Percentiles rank a stretch among this genome's conserved stretches.
Evolutionary conservation across 2,797 vertebrate genomes (phyloP).

Genomic region (Bovichtus variegatus): DNA sequence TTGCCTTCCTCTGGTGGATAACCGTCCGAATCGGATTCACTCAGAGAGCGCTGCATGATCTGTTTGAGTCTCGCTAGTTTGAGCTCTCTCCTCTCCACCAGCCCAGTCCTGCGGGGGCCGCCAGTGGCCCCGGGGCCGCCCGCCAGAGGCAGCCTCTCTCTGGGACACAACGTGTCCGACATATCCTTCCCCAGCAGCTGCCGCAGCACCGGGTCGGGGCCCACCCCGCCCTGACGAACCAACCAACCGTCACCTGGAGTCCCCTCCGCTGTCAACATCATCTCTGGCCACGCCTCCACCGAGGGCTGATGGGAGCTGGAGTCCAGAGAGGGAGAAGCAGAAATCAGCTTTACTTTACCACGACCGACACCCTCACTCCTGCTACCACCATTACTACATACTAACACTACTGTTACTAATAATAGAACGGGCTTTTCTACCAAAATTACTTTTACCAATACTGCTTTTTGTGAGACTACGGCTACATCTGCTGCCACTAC

Average conservation of each 20-base stretch:
- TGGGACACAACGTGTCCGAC: slow-evolving; percentile 87
- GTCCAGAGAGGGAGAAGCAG: slow-evolving; percentile 48
- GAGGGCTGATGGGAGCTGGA: slow-evolving; percentile 90
- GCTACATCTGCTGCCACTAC: background rate
- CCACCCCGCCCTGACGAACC: slow-evolving; percentile 90
- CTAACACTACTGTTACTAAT: background rate
- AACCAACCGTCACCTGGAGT: slow-evolving; percentile 81
- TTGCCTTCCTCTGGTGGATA: slow-evolving; percentile 91
- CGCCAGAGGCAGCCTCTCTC: slow-evolving; percentile 86
- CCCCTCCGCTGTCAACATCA: slow-evolving; percentile 84
- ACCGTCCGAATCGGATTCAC: slow-evolving; percentile 93
- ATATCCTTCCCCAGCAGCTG: slow-evolving; percentile 93
- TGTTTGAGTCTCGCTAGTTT: slow-evolving; percentile 93
- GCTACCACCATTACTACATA: background rate
- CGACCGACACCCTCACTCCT: background rate
- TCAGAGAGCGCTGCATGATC: slow-evolving; percentile 94
- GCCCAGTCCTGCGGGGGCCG: slow-evolving; percentile 60
- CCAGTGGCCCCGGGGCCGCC: slow-evolving; percentile 41
- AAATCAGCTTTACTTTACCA: background rate
- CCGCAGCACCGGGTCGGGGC: slow-evolving; percentile 90
- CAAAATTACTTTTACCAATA: background rate
- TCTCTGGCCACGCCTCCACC: slow-evolving; percentile 88
- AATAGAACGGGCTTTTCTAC: background rate
- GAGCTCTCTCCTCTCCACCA: slow-evolving; percentile 90
- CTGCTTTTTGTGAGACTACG: background rate